These are phyloP conservation scores for Phoeniculus purpureus DNA, from an alignment of 2,797 vertebrate genomes.

Conservation along the genomic window DNA sequence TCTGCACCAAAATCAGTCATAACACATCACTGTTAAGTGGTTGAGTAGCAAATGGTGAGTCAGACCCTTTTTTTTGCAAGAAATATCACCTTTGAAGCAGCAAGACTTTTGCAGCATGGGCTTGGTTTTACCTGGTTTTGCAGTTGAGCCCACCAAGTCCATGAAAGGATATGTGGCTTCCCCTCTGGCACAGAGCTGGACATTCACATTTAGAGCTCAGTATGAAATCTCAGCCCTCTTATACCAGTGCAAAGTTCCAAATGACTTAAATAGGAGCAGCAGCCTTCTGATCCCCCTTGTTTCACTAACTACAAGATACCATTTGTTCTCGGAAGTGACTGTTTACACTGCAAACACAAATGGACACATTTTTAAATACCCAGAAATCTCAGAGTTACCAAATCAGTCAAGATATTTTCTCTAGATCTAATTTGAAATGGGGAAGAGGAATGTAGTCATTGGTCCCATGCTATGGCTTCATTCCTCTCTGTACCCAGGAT, in stretches of 20 bases:
- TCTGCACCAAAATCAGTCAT: constrained; percentile 6
- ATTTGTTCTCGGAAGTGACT: not conserved
- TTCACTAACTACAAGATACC: not conserved
- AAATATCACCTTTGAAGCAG: not conserved
- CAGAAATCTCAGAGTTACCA: not conserved
- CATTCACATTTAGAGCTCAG: constrained; percentile 6
- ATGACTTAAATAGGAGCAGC: constrained; percentile 2
- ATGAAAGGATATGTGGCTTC: not conserved
- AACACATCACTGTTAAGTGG: not conserved
- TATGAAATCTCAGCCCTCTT: constrained; percentile 19
- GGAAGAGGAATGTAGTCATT: not conserved
- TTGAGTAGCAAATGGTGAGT: not conserved
- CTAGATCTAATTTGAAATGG: not conserved
- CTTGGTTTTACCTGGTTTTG: not conserved
- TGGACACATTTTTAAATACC: not conserved
- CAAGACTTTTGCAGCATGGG: not conserved
- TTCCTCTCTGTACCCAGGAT: not conserved
- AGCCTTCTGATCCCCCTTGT: not conserved
- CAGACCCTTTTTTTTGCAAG: not conserved
- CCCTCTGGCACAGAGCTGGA: not conserved
- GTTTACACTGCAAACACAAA: constrained; percentile 14
- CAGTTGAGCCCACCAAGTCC: not conserved
- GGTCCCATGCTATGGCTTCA: not conserved
- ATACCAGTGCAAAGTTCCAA: constrained; percentile 22
- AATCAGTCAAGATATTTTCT: not conserved